phyloP scores from a whole-genome alignment of 2,888 invertebrate species.

The Orthosia cruda region DNA sequence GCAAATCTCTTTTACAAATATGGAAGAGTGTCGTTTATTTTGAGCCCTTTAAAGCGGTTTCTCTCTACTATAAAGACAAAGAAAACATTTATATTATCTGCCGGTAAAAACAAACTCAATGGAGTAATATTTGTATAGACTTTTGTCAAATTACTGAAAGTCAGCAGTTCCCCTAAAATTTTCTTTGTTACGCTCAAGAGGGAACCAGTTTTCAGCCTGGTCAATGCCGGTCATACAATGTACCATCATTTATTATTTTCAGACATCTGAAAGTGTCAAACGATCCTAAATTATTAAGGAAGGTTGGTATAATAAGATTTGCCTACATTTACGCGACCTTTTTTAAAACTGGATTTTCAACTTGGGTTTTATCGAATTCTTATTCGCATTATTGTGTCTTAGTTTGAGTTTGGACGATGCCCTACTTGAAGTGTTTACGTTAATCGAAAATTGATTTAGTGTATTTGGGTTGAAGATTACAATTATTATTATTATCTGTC shows the following conservation, averaged over 20 bases:
- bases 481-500: background rate
- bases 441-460: background rate
- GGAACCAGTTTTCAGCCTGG: constrained; percentile 23
- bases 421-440: background rate
- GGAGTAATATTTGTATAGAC: constrained; percentile 8
- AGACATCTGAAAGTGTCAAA: constrained; percentile 34
- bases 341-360: background rate
- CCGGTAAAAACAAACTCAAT: background rate
- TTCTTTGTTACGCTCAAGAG: constrained; percentile 37
- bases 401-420: background rate
- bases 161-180: constrained; percentile 26
- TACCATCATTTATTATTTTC: constrained; percentile 25
- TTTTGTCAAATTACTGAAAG: constrained; percentile 12
- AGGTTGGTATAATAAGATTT: background rate
- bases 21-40: constrained; percentile 38
- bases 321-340: background rate
- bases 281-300: constrained; percentile 4
- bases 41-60: constrained; percentile 28
- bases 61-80: constrained; percentile 20
- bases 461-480: background rate
- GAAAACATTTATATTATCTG: background rate
- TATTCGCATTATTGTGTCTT: background rate
- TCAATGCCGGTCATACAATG: constrained; percentile 18
- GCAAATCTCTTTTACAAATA: constrained; percentile 54
- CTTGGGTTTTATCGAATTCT: background rate